These are phyloP conservation scores for Potamarius usumacintae DNA, from an alignment of 2,113 vertebrate species.

Conservation along the genomic window DNA sequence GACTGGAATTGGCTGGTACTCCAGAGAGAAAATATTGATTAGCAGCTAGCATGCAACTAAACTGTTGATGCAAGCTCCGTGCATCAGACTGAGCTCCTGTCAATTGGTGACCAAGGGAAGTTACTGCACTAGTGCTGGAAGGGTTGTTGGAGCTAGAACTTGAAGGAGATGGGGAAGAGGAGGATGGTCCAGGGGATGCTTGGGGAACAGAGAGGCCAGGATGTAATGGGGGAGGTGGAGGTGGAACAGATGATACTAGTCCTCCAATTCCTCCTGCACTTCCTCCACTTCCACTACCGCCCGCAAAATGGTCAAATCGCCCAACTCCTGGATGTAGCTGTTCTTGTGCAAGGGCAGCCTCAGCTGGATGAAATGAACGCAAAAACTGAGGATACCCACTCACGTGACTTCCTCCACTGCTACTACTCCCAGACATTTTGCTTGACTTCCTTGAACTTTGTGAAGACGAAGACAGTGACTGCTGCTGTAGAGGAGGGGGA, in stretches of 20 bases:
- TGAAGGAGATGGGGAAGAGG: constrained; percentile 77
- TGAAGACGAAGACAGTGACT: constrained; percentile 75
- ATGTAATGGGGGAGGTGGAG: constrained; percentile 78
- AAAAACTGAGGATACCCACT: constrained; percentile 79
- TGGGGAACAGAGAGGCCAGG: constrained; percentile 76
- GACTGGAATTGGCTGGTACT: constrained; percentile 77
- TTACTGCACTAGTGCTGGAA: constrained; percentile 77
- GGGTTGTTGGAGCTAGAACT: constrained; percentile 76
- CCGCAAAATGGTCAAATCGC: constrained; percentile 79
- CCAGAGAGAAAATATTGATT: constrained; percentile 82
- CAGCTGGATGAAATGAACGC: constrained; percentile 79
- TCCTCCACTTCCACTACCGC: constrained; percentile 74
- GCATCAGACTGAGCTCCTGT: constrained; percentile 79
- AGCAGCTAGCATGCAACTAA: constrained; percentile 81
- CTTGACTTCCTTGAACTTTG: constrained; percentile 79
- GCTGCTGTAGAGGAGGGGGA: constrained; percentile 78
- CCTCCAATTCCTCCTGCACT: constrained; percentile 76
- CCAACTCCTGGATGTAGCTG: constrained; percentile 76
- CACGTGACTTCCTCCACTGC: constrained; percentile 73
- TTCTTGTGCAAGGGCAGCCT: constrained; percentile 78
- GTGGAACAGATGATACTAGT: constrained; percentile 78
- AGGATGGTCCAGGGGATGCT: constrained; percentile 75
- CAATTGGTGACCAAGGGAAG: constrained; percentile 76
- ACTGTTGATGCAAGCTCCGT: constrained; percentile 80
- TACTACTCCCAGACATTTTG: constrained; percentile 74